Percentiles rank a stretch among this genome's conserved stretches.
Conservation (phyloP, 2,797 vertebrate species). For the Poecilia gillii region DNA sequence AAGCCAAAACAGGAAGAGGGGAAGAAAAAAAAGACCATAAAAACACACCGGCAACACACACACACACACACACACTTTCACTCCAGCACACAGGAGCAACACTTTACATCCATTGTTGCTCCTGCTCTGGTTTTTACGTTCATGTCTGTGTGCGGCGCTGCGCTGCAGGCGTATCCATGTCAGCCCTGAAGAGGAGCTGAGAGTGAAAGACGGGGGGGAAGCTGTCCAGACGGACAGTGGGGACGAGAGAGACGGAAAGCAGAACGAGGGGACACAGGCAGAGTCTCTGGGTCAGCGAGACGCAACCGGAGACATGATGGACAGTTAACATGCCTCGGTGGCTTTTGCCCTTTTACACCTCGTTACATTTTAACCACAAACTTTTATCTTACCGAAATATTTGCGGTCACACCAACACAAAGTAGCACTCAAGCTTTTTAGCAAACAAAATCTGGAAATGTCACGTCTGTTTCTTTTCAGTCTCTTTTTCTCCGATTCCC, state of each 20-base stretch:
- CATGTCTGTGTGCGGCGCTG: slow-evolving; percentile 2
- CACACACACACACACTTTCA: slow-evolving; percentile 21
- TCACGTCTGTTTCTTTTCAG: not conserved
- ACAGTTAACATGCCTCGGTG: slow-evolving; percentile 52
- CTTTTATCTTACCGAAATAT: not conserved
- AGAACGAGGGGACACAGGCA: slow-evolving; percentile 32
- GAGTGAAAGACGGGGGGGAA: slow-evolving; percentile 5
- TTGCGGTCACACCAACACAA: not conserved
- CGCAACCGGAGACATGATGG: slow-evolving; percentile 25
- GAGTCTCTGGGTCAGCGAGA: slow-evolving; percentile 30
- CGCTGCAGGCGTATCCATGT: slow-evolving; percentile 10
- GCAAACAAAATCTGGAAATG: not conserved
- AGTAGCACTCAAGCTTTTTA: not conserved
- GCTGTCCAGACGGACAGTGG: slow-evolving; percentile 34
- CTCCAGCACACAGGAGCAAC: slow-evolving; percentile 29
- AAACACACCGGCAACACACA: slow-evolving; percentile 19
- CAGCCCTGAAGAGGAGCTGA: slow-evolving; percentile 23
- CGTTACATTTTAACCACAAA: not conserved
- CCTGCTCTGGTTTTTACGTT: slow-evolving; percentile 10
- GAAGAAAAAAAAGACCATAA: slow-evolving; percentile 28
- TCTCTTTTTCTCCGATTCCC: not conserved
- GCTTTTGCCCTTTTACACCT: slow-evolving; percentile 16
- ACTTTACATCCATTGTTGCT: slow-evolving; percentile 36
- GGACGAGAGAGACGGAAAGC: slow-evolving; percentile 36
- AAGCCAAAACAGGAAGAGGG: slow-evolving; percentile 49